Percentiles rank a stretch among this genome's conserved stretches.
Evolutionary conservation across 1,140 invertebrate genomes (phyloP).

Genomic region (Drosophila nikananu): DNA sequence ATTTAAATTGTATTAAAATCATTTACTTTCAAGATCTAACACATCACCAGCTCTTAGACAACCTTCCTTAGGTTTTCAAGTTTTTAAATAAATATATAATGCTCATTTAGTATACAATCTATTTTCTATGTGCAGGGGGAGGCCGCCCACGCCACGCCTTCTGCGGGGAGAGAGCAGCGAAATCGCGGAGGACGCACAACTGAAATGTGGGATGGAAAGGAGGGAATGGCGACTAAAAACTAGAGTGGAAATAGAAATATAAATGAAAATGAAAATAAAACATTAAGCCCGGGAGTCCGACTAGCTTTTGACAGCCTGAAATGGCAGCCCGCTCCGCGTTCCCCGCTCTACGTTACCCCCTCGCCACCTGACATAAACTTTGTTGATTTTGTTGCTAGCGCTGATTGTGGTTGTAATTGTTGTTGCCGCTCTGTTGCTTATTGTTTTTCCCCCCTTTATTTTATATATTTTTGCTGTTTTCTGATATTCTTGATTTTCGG

Average conservation of each 20-base stretch:
- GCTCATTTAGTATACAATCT: conserved; percentile 10
- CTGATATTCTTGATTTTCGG: conserved; percentile 6
- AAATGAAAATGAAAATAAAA: conserved; percentile 36
- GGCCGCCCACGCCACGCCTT: conserved; percentile 64
- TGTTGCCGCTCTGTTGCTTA: conserved; percentile 21
- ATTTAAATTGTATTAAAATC: neutral
- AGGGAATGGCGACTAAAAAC: neutral
- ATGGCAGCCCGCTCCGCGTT: conserved; percentile 32
- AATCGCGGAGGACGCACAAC: conserved; percentile 16
- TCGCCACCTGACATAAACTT: conserved; percentile 4
- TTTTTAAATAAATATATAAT: neutral
- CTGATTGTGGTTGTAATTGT: conserved; percentile 16
- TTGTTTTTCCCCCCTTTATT: neutral
- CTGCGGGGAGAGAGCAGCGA: conserved; percentile 7
- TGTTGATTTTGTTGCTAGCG: conserved; percentile 48
- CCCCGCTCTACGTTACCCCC: conserved; percentile 7
- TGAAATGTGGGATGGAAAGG: neutral
- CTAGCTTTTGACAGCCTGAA: conserved; percentile 71
- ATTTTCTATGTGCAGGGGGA: conserved; percentile 1
- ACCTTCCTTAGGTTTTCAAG: neutral
- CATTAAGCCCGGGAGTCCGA: conserved; percentile 49
- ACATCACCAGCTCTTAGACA: neutral
- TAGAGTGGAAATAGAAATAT: conserved; percentile 35
- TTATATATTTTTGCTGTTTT: neutral
- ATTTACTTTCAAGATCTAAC: too few relatives aligned